Conservation (phyloP, 2,888 invertebrate genomes). For the Drepanosiphum platanoidis region DNA sequence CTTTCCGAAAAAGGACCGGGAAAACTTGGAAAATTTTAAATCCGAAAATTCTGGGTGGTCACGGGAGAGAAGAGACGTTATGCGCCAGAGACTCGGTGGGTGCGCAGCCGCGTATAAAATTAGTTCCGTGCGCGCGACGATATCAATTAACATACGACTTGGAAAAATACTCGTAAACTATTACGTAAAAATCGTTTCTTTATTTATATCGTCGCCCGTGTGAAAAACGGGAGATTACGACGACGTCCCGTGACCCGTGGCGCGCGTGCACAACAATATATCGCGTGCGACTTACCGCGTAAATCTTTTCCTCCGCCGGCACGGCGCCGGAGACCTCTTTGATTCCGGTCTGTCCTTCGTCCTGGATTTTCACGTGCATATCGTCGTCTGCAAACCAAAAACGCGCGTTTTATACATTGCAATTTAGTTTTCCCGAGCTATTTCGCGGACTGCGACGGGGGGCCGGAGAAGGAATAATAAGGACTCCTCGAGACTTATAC, state of each 20-base stretch:
- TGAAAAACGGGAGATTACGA: too few relatives aligned
- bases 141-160: background rate
- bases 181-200: slow-evolving; percentile 7
- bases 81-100: background rate
- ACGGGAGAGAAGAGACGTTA: background rate
- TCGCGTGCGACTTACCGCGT: slow-evolving; percentile 9
- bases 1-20: too few relatives aligned
- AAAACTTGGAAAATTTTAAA: too few relatives aligned
- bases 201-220: too few relatives aligned
- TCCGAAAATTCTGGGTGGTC: too few relatives aligned
- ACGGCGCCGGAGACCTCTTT: slow-evolving; percentile 63
- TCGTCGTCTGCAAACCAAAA: slow-evolving; percentile 58
- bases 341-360: slow-evolving; percentile 65
- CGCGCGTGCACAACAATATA: background rate
- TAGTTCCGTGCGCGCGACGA: background rate
- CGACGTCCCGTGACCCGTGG: background rate
- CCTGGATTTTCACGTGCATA: slow-evolving; percentile 64
- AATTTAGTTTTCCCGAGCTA: too few relatives aligned
- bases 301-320: slow-evolving; percentile 64
- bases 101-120: slow-evolving; percentile 13
- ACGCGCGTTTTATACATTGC: too few relatives aligned
- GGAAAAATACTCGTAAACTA: too few relatives aligned
- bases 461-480: too few relatives aligned
- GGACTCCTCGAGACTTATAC: too few relatives aligned
- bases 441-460: too few relatives aligned